Evolutionary conservation across 1,140 invertebrate species (phyloP), one percentile per base, ranked within the genome.

Genomic region (Hyposmocoma kahamanoa): DNA sequence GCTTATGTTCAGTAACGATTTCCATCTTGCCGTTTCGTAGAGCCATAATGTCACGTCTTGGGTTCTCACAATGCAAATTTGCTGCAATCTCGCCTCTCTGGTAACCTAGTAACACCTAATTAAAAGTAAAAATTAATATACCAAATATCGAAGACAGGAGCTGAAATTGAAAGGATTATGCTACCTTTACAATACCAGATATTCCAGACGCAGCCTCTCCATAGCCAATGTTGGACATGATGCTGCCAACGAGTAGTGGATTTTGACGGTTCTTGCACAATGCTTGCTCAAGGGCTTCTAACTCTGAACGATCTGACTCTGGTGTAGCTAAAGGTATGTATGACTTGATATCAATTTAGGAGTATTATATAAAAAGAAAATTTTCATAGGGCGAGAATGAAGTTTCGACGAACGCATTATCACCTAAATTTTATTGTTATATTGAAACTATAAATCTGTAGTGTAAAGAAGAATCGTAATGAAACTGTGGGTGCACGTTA

Each of bases 181-280:
- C n/a, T 24, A 87, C 86, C 70, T 92, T 92, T 10, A 87, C 87
- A 20, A 92, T 56, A 36, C 89, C 80, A 41, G 88, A 84, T 3
- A 91, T 59, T 43, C 89, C 89, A 61, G 90, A 90, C 8, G 91
- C 89, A 24, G 90, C 88, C 69, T 92, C 92, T 6, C 88, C 81
- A 57, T 93, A 92, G 0, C 92, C 92, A 88, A 93, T 91, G 72
- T 94, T 94, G 1, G 90, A 91, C 61, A 92, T 94, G 0, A 92
- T 89, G 6, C 92, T 92, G 1, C 93, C 93, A 52, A 94, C 90
- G 1, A 90, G 63, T 1, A 94, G 79, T 19, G 92, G 89, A 6
- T 66, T 45, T 13, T 70, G 61, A 30, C 90, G 72, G 15, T 85
- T 74, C 18, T 62, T 80, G 28, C 75, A 81, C 42, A 78, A 86